Evolutionary conservation across 2,113 vertebrate genomes (phyloP).

Genomic region (Centropristis striata): DNA sequence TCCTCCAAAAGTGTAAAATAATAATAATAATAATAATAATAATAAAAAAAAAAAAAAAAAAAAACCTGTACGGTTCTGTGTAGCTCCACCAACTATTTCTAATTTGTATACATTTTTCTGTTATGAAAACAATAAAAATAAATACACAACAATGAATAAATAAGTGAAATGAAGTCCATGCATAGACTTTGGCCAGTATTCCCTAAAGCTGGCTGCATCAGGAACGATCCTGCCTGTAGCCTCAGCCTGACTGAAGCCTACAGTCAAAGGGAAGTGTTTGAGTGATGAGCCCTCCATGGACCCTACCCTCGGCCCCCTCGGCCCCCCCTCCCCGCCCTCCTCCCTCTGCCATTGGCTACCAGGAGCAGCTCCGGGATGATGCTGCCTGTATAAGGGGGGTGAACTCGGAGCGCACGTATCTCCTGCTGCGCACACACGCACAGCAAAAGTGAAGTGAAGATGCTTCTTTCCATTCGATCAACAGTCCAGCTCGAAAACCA

Average conservation of each 20-base stretch:
- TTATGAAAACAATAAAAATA: too few relatives aligned
- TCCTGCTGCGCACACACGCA: slow-evolving; percentile 53
- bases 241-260: too few relatives aligned
- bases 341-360: slow-evolving; percentile 62
- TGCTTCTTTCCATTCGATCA: slow-evolving; percentile 55
- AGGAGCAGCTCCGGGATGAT: slow-evolving; percentile 54
- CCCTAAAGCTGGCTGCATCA: neutral
- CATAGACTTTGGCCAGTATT: neutral
- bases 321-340: slow-evolving; percentile 38
- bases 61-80: too few relatives aligned
- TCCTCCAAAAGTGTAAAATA: too few relatives aligned
- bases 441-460: slow-evolving; percentile 72
- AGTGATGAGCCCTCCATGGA: slow-evolving; percentile 5
- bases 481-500: slow-evolving; percentile 30
- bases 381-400: slow-evolving; percentile 47
- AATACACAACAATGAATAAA: too few relatives aligned
- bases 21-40: too few relatives aligned
- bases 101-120: too few relatives aligned
- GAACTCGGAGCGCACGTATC: slow-evolving; percentile 60
- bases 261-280: neutral
- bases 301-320: neutral
- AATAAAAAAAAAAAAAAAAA: too few relatives aligned
- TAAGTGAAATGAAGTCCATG: neutral
- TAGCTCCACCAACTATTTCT: too few relatives aligned
- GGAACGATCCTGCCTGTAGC: neutral